phyloP scores from a whole-genome alignment of 1,140 invertebrate species.

The Aradophagus sp. region DNA sequence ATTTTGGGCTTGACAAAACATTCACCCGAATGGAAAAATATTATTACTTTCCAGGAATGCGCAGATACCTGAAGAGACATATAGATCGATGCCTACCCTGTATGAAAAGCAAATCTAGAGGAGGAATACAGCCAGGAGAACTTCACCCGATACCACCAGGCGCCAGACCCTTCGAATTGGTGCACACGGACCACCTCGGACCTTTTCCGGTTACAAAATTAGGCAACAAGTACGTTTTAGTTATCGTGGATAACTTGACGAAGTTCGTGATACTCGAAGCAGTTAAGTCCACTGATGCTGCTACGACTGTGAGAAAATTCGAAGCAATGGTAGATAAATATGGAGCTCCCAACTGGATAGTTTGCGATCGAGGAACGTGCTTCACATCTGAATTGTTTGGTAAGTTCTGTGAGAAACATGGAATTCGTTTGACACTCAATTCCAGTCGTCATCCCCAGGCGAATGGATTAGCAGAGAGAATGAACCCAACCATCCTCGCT shows the following conservation, averaged over 20 bases:
- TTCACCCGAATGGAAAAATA: not conserved
- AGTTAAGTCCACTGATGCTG: not conserved
- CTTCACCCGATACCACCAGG: constrained; percentile 37
- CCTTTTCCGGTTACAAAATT: constrained; percentile 17
- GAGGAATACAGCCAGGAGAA: constrained; percentile 5
- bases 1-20: constrained; percentile 10
- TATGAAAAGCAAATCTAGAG: not conserved
- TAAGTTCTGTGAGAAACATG: constrained; percentile 32
- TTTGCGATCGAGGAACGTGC: constrained; percentile 53
- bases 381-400: constrained; percentile 56
- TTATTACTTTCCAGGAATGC: constrained; percentile 7
- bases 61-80: not conserved
- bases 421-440: constrained; percentile 43
- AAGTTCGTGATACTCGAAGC: constrained; percentile 9
- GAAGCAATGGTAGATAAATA: constrained; percentile 2
- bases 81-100: not conserved
- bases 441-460: constrained; percentile 60
- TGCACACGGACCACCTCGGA: constrained; percentile 31
- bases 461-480: constrained; percentile 52
- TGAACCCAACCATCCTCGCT: constrained; percentile 29
- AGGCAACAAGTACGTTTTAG: constrained; percentile 7
- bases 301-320: not conserved
- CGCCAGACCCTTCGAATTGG: constrained; percentile 26
- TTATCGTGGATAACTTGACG: too few species aligned
- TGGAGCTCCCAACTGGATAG: constrained; percentile 30